Base-by-base conservation (phyloP, 2,888 invertebrate species). In the Drosophila birchii region DNA sequence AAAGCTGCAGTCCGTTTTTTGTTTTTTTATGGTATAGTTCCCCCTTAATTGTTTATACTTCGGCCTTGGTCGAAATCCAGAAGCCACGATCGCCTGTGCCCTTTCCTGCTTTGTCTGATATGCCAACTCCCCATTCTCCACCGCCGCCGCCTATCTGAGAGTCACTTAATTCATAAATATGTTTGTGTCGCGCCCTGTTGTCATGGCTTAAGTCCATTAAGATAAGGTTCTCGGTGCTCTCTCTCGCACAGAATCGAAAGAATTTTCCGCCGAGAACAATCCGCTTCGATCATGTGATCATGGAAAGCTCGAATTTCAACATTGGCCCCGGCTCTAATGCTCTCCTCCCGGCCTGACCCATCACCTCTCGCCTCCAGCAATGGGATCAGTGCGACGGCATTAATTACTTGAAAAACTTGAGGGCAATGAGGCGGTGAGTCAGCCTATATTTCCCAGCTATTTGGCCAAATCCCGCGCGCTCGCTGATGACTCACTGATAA, bases 131-230 rank as follows among this genome's bases (percentile, higher is more conserved):
- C 45, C 26, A 16, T 60, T 41, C 58, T 18, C 18, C 8, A 8
- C 29, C 29, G 7, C 26, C 26, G 29, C 1, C n/a, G 11, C n/a
- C 29, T 69, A 69, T 68, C 70, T 56, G 39, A 23, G 18, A 36
- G 47, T 36, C 56, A n/a, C 32, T 55, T 60, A 66, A 70, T 74
- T 63, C 67, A 74, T 77, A 82, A 82, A 76, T 69, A 66, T 72
- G 14, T 69, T 68, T 60, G 55, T 54, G 45, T 26, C 26, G 49
- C 47, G 45, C 38, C 20, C 41, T 56, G 47, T 61, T 61, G 51
- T 47, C 55, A 20, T 14, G 63, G 63, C 49, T 66, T 53, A 44
- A 66, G 66, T 70, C 38, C 58, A 56, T 11, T 51, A 32, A 43
- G 71, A 70, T 41, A 69, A 69, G 79, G 51, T 26, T 26, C 29